These are phyloP conservation scores for Gambelia wislizenii DNA, from an alignment of 2,797 vertebrate species.

Conservation along the genomic window DNA sequence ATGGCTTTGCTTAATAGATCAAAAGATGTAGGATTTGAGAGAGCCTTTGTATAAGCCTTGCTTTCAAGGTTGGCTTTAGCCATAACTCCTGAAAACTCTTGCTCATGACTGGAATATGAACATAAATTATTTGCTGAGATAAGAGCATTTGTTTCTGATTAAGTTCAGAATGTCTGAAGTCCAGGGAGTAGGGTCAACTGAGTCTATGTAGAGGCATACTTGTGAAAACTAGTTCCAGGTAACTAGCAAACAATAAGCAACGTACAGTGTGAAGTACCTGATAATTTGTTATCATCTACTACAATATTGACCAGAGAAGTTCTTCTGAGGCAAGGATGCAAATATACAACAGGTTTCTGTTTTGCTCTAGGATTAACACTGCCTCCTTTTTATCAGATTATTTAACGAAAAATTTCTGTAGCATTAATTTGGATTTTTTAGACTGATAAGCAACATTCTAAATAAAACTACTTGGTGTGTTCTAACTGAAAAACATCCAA, in stretches of 20 bases:
- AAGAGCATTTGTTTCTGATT: not conserved
- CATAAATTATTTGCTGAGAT: not conserved
- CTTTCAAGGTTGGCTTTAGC: not conserved
- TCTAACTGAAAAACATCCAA: constrained; percentile 5
- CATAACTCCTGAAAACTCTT: not conserved
- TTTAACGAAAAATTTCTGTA: not conserved
- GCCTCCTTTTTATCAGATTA: not conserved
- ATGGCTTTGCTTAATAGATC: not conserved
- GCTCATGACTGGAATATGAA: not conserved
- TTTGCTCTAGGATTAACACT: not conserved
- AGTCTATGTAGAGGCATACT: not conserved
- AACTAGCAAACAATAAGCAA: not conserved
- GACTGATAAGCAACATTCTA: not conserved
- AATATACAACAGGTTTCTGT: not conserved
- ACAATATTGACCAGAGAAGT: not conserved
- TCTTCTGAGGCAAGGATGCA: not conserved
- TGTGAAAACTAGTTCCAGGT: not conserved
- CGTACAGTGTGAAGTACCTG: not conserved
- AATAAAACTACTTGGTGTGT: not conserved
- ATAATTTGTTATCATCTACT: not conserved
- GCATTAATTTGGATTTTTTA: not conserved
- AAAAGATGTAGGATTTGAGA: not conserved
- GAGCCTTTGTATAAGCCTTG: not conserved
- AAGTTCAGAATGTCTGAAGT: constrained; percentile 1
- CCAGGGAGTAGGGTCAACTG: not conserved